Evolutionary conservation across 2,888 invertebrate species (phyloP).

Genomic region (Lamproptera curius): DNA sequence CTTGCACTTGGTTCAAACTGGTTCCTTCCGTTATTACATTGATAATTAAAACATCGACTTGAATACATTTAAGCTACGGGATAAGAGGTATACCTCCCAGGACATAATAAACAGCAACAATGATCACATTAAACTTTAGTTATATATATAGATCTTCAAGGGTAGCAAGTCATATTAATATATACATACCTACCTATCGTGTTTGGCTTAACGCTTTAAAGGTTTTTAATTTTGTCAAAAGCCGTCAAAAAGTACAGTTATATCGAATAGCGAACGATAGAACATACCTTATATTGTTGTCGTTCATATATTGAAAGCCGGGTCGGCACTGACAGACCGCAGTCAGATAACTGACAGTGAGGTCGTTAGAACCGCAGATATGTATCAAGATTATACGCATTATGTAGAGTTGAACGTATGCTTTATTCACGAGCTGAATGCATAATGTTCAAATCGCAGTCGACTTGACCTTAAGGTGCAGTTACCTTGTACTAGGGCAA

Average conservation of each 20-base stretch:
- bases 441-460: background rate
- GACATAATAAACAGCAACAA: too few species aligned
- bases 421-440: background rate
- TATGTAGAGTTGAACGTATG: background rate
- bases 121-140: too few species aligned
- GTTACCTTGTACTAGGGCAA: too few species aligned
- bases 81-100: too few species aligned
- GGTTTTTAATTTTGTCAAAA: too few species aligned
- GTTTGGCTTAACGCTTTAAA: too few species aligned
- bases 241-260: too few species aligned
- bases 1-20: constrained; percentile 47
- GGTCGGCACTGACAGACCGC: background rate
- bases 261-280: too few species aligned
- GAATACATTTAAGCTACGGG: constrained; percentile 4
- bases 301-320: background rate
- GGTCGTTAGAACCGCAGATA: constrained; percentile 2
- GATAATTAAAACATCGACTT: constrained; percentile 61
- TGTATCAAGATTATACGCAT: constrained; percentile 4
- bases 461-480: constrained; percentile 1
- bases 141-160: too few species aligned
- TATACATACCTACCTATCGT: too few species aligned
- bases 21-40: constrained; percentile 42
- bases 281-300: too few species aligned
- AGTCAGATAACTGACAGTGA: background rate
- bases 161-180: too few species aligned